phyloP scores from a whole-genome alignment of 2,797 vertebrate genomes.

The Syngnathus rostellatus region DNA sequence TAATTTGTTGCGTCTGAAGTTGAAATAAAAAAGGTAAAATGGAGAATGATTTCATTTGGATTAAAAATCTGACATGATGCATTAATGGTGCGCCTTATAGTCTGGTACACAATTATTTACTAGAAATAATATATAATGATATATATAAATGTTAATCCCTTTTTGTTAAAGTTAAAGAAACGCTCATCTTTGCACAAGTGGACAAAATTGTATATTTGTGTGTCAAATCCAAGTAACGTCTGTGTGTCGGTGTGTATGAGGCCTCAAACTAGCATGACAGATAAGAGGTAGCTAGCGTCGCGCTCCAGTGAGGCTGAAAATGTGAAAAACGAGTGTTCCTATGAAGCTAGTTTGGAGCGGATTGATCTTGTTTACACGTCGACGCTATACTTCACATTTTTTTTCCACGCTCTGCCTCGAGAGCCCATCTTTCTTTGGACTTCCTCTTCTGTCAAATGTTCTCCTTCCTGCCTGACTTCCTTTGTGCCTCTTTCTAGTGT shows the following conservation, averaged over 20 bases:
- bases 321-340: constrained; percentile 61
- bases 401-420: constrained; percentile 20
- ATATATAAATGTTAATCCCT: too few species aligned
- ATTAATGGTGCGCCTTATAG: too few species aligned
- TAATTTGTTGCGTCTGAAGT: too few species aligned
- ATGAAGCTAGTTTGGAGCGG: constrained; percentile 59
- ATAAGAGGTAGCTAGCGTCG: constrained; percentile 56
- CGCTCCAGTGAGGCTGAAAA: constrained; percentile 69
- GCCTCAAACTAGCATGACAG: constrained; percentile 55
- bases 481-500: constrained; percentile 11
- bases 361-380: constrained; percentile 67
- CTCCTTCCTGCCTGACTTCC: constrained; percentile 18
- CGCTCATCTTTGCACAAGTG: not conserved
- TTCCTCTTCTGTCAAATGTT: constrained; percentile 34
- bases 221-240: constrained; percentile 21
- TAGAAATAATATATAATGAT: too few species aligned
- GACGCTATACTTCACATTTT: constrained; percentile 44
- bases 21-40: too few species aligned
- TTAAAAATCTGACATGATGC: too few species aligned
- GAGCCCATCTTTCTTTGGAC: constrained; percentile 38
- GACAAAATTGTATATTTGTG: constrained; percentile 13
- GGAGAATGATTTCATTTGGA: too few species aligned
- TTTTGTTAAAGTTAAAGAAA: not conserved
- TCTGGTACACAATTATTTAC: too few species aligned
- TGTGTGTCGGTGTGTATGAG: constrained; percentile 17